Base-by-base conservation (phyloP, 2,113 vertebrate genomes). In the Gorsachius goisagi region DNA sequence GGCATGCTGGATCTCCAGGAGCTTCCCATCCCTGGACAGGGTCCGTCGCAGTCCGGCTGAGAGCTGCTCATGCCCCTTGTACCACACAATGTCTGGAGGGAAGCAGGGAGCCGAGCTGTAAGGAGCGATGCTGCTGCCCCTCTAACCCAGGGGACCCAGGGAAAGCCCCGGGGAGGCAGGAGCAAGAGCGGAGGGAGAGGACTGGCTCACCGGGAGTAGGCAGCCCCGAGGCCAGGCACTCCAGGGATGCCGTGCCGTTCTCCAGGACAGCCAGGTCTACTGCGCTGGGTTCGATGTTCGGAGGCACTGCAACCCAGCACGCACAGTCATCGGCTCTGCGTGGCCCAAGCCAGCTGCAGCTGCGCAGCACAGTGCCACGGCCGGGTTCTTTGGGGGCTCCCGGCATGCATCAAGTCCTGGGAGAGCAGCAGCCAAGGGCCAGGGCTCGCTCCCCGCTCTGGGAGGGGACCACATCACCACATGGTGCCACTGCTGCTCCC, bases 191-290 rank as follows among this genome's bases (percentile, higher is more conserved):
- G 8, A 21, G 11, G 24, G 22, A 12, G 23, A 19, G 30, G 30
- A 60, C 0, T 0, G 15, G 16, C 97, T 96, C 93, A 98, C 98
- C 49, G 0, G 98, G 98, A 75, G 93, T 19, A 3, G 98, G 98
- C 66, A 98, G 95, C 3, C 98, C 98, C 0, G 98, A 98, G 37
- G 97, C 98, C 94, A 98, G 89, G 44, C 98, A 98, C 60, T 98
- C 97, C 91, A 98, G 89, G 77, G 96, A 76, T 6, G 53, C 96
- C 0, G 97, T 93, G 76, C 90, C 3, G 2, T 98, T 98, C 85
- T 98, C 98, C 9, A 93, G 84, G 75, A 97, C 20, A 0, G 84
- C 74, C 90, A 97, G 77, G 52, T 98, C 98, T 85, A 91, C 67
- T 0, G 4, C 28, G 1, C 96, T 97, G 5, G 98, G 98, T 6